These are phyloP conservation scores for Myrmophylax atrothorax DNA, from an alignment of 2,113 vertebrate species.

Conservation along the genomic window DNA sequence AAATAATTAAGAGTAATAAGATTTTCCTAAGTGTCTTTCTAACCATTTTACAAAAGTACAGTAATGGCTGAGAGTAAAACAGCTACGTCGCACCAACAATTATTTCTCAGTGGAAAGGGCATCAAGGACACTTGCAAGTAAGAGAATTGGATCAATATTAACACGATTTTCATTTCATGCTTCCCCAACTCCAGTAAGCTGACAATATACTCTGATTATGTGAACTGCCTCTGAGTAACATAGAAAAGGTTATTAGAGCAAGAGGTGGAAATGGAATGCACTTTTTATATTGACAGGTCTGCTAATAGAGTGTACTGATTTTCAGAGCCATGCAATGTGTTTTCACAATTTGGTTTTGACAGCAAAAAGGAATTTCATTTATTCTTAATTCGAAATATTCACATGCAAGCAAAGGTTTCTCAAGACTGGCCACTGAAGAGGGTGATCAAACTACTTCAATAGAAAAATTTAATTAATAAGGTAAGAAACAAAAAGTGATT, in stretches of 20 bases:
- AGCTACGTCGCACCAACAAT: constrained; percentile 75
- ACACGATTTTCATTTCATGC: constrained; percentile 98
- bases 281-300: constrained; percentile 91
- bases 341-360: constrained; percentile 75
- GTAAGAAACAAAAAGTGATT: constrained; percentile 33
- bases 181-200: constrained; percentile 95
- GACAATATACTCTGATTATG: constrained; percentile 90
- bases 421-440: constrained; percentile 27
- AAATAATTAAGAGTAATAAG: constrained; percentile 40
- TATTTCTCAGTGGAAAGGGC: constrained; percentile 78
- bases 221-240: constrained; percentile 83
- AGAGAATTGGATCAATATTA: constrained; percentile 98
- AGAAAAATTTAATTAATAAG: constrained; percentile 64
- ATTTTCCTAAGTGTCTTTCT: constrained; percentile 30
- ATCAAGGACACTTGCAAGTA: constrained; percentile 92
- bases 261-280: constrained; percentile 85
- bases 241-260: constrained; percentile 87
- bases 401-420: constrained; percentile 62
- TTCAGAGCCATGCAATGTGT: constrained; percentile 73
- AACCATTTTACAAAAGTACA: constrained; percentile 17
- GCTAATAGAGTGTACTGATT: constrained; percentile 89
- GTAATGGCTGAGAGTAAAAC: constrained; percentile 61
- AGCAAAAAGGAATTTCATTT: constrained; percentile 75
- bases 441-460: constrained; percentile 39
- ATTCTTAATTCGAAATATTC: constrained; percentile 73